Percentiles rank a stretch among this genome's conserved stretches.
Evolutionary conservation across 2,797 vertebrate genomes (phyloP).

Genomic region (Sphenopsis melanotis): DNA sequence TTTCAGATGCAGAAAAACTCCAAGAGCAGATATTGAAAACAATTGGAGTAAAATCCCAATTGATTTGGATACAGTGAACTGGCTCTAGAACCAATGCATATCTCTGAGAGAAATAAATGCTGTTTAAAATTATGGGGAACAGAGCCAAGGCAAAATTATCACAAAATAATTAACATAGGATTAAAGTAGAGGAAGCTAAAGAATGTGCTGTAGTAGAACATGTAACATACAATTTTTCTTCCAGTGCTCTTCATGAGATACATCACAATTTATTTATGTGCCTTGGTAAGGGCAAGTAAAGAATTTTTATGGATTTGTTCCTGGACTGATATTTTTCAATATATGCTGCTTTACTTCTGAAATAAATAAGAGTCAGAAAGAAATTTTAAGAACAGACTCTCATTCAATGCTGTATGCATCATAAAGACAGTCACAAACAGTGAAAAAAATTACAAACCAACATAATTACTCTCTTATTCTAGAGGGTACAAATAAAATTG

Average conservation of each 20-base stretch:
- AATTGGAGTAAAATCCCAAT: accelerated
- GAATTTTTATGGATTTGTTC: background rate
- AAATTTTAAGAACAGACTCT: background rate
- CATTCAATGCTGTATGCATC: background rate
- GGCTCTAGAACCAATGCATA: background rate
- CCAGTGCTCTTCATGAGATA: background rate
- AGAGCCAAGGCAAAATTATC: background rate
- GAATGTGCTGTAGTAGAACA: background rate
- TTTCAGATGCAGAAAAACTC: background rate
- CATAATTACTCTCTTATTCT: background rate
- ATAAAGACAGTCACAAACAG: background rate
- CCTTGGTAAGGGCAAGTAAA: background rate
- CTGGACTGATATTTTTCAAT: background rate
- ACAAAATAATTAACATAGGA: background rate
- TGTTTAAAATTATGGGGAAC: background rate
- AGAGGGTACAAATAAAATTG: background rate
- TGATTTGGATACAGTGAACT: background rate
- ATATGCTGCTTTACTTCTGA: background rate
- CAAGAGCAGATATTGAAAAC: background rate
- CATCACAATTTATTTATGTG: background rate
- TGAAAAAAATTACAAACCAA: background rate
- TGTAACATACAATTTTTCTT: background rate
- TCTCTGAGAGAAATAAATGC: background rate
- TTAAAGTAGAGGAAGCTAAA: background rate
- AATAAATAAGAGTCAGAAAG: background rate